Percentiles rank a stretch among this genome's conserved stretches.
Evolutionary conservation across 2,113 vertebrate species (phyloP).

Genomic region (Sander lucioperca): DNA sequence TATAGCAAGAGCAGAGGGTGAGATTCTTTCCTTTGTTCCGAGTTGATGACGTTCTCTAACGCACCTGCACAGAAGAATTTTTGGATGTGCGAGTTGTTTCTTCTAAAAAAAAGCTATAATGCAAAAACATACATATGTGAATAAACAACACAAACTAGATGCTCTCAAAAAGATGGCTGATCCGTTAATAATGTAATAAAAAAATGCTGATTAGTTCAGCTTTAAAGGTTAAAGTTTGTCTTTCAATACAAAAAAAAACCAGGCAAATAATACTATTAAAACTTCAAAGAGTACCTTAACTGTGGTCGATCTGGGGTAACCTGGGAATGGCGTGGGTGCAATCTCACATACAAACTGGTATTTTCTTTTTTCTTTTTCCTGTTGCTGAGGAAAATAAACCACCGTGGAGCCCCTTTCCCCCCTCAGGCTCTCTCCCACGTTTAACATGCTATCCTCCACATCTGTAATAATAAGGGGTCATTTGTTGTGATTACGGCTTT

Average conservation of each 20-base stretch:
- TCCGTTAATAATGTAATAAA: not conserved
- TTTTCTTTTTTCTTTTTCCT: constrained; percentile 77
- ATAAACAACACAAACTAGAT: no score
- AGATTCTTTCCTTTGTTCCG: no score
- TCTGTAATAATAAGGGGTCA: constrained; percentile 93
- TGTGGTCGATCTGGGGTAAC: constrained; percentile 60
- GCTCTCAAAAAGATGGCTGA: not conserved
- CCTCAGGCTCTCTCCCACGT: constrained; percentile 88
- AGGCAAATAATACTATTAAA: constrained; percentile 2
- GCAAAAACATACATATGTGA: no score
- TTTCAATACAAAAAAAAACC: not conserved
- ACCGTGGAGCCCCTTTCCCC: constrained; percentile 67
- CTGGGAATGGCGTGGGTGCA: constrained; percentile 80
- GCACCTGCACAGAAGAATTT: no score
- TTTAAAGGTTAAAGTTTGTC: not conserved
- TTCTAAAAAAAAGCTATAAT: no score
- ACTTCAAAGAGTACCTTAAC: constrained; percentile 67
- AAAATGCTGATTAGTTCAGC: not conserved
- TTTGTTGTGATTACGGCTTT: constrained; percentile 89
- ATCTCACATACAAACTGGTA: constrained; percentile 60
- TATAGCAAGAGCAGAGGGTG: no score
- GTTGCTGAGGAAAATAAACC: constrained; percentile 80
- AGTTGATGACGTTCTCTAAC: no score
- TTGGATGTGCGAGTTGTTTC: no score
- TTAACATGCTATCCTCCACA: constrained; percentile 86